These are phyloP conservation scores for Trematocara macrostoma DNA, from an alignment of 2,113 vertebrate species.

Conservation along the genomic window DNA sequence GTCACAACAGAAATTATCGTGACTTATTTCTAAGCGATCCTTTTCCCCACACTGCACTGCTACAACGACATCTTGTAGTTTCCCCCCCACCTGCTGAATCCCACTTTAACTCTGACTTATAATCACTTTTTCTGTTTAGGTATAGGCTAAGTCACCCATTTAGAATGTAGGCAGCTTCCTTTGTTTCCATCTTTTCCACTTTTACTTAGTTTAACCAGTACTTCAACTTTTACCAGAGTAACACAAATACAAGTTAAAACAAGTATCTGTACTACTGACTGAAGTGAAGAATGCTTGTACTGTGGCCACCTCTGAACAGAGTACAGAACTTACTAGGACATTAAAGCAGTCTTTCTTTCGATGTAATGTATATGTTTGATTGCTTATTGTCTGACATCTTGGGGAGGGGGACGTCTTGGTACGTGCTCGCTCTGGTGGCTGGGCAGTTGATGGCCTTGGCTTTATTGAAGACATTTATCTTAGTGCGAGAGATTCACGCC, in stretches of 20 bases:
- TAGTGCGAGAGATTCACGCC: background rate
- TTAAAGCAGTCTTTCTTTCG: background rate
- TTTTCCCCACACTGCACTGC: background rate
- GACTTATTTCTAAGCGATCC: accelerated
- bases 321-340: background rate
- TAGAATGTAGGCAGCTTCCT: background rate
- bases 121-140: background rate
- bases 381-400: background rate
- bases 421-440: accelerated
- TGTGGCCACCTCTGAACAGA: background rate
- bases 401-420: background rate
- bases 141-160: background rate
- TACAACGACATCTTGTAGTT: background rate
- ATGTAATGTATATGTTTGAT: background rate
- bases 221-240: background rate
- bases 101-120: background rate
- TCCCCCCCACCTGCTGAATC: accelerated
- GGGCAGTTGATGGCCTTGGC: background rate
- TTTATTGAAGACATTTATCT: background rate
- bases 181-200: background rate
- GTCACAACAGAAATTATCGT: background rate
- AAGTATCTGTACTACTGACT: background rate
- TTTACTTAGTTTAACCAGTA: background rate
- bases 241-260: background rate
- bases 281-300: background rate